Evolutionary conservation across 2,797 vertebrate species (phyloP), one percentile per base, ranked within the genome.

Genomic region (Fundulus diaphanus): DNA sequence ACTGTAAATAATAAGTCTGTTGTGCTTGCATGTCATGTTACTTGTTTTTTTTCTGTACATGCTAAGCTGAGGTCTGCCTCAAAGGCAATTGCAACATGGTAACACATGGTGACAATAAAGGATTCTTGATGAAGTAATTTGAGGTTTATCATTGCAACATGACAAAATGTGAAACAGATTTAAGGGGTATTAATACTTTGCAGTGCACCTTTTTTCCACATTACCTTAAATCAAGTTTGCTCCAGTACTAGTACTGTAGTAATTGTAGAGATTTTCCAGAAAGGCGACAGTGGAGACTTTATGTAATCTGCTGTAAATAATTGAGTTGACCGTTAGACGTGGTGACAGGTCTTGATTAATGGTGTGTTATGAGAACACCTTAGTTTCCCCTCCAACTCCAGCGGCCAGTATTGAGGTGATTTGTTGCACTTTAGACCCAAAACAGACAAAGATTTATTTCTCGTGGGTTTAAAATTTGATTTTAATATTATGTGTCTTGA

Each of bases 271-370:
- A 37, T 61, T 61, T 40, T 15, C 35, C 29, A 68, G 77, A 72
- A 69, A 68, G 15, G 15, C 48, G 44, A 44, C 27, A 35, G 56
- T n/a, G 52, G 35, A 77, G 46, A 69, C 33, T 81, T 81, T 83
- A 68, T 73, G 67, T 74, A 79, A 87, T 70, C 57, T 77, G 46
- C 63, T 77, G 82, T 81, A 42, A 15, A 77, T 72, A 48, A 76
- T 72, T 79, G 70, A 88, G 85, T 88, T 88, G 84, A 77, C 44
- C 83, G 51, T 83, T 79, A 69, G 73, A 84, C 72, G 46, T 78
- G 51, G 76, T 76, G 82, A 31, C 76, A 57, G 72, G 40, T 16
- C 7, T 24, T 80, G 83, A 89, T 85, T 83, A 73, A 86, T 84
- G 74, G 68, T 72, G 54, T 52, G 65, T 49, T 61, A 75, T 80